Evolutionary conservation across 2,888 invertebrate species (phyloP).

Genomic region (Strigamia crassipes): DNA sequence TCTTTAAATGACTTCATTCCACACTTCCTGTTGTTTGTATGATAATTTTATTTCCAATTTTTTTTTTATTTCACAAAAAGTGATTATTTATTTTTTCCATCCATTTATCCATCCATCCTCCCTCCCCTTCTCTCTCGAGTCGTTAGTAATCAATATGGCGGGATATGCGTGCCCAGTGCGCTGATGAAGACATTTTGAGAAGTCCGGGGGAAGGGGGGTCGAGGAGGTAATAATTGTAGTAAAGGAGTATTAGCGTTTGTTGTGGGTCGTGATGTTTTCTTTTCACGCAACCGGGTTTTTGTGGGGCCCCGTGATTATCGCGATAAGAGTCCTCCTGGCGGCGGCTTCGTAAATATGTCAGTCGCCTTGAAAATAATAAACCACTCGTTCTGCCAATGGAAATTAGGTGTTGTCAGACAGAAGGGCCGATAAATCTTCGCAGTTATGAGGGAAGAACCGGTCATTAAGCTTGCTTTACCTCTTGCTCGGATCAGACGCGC

Average conservation of each 20-base stretch:
- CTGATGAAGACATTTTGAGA: slow-evolving; percentile 10
- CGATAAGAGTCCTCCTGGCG: slow-evolving; percentile 31
- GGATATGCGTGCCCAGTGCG: neutral
- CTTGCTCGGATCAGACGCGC: slow-evolving; percentile 25
- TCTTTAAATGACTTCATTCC: neutral
- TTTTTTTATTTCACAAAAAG: neutral
- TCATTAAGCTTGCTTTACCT: slow-evolving; percentile 27
- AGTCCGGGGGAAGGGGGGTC: neutral
- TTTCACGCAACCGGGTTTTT: slow-evolving; percentile 29
- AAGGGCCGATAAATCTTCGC: slow-evolving; percentile 30
- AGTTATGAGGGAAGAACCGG: slow-evolving; percentile 35
- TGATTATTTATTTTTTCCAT: neutral
- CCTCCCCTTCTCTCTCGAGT: neutral
- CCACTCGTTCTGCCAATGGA: slow-evolving; percentile 17
- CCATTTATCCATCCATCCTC: too few relatives aligned
- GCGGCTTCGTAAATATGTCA: slow-evolving; percentile 38
- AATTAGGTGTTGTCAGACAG: slow-evolving; percentile 41
- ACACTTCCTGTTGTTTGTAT: neutral
- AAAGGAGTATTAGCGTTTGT: slow-evolving; percentile 24
- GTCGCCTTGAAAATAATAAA: slow-evolving; percentile 23
- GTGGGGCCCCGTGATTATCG: slow-evolving; percentile 29
- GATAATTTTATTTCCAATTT: neutral
- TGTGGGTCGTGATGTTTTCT: slow-evolving; percentile 36
- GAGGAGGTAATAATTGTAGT: neutral
- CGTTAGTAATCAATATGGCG: slow-evolving; percentile 26